These are phyloP conservation scores for Anarrhichthys ocellatus DNA, from an alignment of 2,113 vertebrate genomes.

Conservation along the genomic window DNA sequence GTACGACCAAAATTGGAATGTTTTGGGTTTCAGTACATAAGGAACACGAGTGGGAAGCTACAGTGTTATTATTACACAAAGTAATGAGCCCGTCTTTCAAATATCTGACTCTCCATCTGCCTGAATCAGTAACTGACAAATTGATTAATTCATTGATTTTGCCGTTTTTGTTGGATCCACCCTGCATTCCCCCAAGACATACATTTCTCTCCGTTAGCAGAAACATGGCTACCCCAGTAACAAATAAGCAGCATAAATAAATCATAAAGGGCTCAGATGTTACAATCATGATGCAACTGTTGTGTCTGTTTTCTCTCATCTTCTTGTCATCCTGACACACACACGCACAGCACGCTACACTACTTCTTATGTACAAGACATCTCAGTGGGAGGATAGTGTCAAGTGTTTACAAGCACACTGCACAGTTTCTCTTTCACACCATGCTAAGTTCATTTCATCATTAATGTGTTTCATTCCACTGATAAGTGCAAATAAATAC, in stretches of 20 bases:
- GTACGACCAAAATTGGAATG: no score
- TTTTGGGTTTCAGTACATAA: no score
- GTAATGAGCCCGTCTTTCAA: background rate
- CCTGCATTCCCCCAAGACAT: constrained; percentile 45
- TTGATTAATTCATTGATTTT: constrained; percentile 10
- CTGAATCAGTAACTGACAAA: constrained; percentile 11
- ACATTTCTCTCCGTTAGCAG: constrained; percentile 54
- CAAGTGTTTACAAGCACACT: constrained; percentile 63
- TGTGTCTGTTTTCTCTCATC: constrained; percentile 81
- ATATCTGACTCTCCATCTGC: constrained; percentile 3
- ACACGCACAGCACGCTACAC: constrained; percentile 35
- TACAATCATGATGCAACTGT: constrained; percentile 81
- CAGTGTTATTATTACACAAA: no score
- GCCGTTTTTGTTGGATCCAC: constrained; percentile 3
- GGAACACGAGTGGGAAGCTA: no score
- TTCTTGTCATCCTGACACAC: constrained; percentile 59
- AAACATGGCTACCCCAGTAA: constrained; percentile 63
- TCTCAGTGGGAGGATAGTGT: constrained; percentile 71
- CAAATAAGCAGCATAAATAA: constrained; percentile 78
- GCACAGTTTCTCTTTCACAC: constrained; percentile 61
- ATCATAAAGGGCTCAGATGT: constrained; percentile 75
- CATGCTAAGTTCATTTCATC: constrained; percentile 68
- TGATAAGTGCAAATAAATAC: constrained; percentile 60
- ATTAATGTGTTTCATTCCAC: constrained; percentile 65
- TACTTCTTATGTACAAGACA: constrained; percentile 55